Evolutionary conservation across 2,797 vertebrate genomes (phyloP).

Genomic region (Lophius americanus): DNA sequence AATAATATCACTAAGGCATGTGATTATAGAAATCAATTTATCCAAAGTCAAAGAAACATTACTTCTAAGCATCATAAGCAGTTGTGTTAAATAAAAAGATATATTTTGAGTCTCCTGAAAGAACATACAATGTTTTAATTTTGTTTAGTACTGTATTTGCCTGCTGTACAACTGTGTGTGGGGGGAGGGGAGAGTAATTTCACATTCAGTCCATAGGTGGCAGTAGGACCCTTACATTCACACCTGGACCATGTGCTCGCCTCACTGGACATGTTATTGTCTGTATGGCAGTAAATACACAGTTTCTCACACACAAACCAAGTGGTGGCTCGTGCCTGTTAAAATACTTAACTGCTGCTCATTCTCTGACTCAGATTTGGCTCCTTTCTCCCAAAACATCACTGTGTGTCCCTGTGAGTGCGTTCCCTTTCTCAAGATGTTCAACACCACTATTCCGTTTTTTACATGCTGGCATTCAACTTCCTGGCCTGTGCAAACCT

Average conservation of each 20-base stretch:
- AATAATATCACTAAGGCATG: neutral
- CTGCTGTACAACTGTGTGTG: constrained; percentile 35
- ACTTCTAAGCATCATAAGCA: constrained; percentile 9
- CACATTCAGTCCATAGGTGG: constrained; percentile 71
- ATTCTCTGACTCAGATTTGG: constrained; percentile 73
- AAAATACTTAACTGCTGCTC: constrained; percentile 71
- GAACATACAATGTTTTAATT: neutral
- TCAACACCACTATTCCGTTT: constrained; percentile 33
- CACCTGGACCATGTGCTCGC: constrained; percentile 52
- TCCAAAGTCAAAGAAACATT: neutral
- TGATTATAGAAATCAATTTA: neutral
- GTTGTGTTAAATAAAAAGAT: neutral
- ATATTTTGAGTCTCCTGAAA: neutral
- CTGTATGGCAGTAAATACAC: constrained; percentile 37
- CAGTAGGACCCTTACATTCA: constrained; percentile 71
- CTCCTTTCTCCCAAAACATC: constrained; percentile 55
- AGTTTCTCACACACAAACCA: constrained; percentile 28
- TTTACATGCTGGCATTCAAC: constrained; percentile 55
- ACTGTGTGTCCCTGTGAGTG: constrained; percentile 15
- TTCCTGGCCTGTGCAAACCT: constrained; percentile 24
- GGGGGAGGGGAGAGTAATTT: constrained; percentile 62
- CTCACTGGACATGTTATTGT: constrained; percentile 64
- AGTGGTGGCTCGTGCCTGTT: constrained; percentile 54
- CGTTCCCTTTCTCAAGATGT: constrained; percentile 47
- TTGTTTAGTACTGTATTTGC: constrained; percentile 23